Evolutionary conservation across 2,113 vertebrate species (phyloP).

Genomic region (Crotalus viridis): DNA sequence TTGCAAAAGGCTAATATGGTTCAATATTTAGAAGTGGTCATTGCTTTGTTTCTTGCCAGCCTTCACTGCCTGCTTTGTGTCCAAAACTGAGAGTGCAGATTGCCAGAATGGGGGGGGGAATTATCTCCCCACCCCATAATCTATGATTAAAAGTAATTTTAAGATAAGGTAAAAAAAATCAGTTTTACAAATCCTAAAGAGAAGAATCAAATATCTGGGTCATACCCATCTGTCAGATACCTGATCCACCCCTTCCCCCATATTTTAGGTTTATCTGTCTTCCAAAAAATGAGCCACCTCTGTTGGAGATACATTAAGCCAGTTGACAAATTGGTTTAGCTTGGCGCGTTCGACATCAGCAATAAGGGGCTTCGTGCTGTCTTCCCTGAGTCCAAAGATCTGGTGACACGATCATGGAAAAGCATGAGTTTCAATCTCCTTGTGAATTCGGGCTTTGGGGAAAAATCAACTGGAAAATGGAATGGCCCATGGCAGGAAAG

Average conservation of each 20-base stretch:
- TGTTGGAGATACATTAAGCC: background rate
- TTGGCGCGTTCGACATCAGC: background rate
- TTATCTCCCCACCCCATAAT: background rate
- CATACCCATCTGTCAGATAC: background rate
- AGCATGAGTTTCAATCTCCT: too few relatives aligned
- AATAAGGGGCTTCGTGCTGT: background rate
- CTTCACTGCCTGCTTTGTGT: background rate
- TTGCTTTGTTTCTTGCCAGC: background rate
- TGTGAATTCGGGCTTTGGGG: background rate
- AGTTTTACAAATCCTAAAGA: background rate
- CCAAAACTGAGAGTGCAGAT: background rate
- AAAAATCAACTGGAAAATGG: background rate
- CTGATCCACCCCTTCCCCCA: background rate
- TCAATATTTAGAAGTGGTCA: background rate
- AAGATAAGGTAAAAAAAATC: background rate
- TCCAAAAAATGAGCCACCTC: background rate
- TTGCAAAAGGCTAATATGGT: background rate
- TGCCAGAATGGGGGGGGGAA: background rate
- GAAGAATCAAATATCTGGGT: background rate
- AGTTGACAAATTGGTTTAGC: background rate
- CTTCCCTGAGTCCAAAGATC: background rate
- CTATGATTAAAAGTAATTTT: background rate
- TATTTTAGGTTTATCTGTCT: background rate
- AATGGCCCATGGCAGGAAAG: background rate
- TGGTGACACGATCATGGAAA: background rate